Percentiles rank a stretch among this genome's conserved stretches.
These are phyloP conservation scores for Silvanus unidentatus DNA, from an alignment of 2,888 invertebrate species.

Conservation along the genomic window DNA sequence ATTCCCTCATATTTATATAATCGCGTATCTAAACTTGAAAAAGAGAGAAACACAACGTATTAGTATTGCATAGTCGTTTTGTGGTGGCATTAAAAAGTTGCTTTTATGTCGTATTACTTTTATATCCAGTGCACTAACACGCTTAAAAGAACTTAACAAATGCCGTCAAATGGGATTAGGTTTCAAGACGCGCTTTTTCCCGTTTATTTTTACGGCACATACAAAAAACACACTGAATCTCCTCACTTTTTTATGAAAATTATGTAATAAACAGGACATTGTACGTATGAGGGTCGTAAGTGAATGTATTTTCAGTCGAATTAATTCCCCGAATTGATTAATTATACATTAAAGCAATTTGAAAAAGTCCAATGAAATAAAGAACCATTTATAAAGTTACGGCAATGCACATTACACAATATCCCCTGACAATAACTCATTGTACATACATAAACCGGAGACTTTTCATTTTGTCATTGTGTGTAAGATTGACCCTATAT, in stretches of 20 bases:
- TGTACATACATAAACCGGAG: conserved; percentile 35
- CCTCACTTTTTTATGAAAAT: too few relatives aligned
- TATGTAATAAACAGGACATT: too few relatives aligned
- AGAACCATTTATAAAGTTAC: conserved; percentile 1
- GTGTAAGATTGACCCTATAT: conserved; percentile 19
- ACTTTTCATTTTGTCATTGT: conserved; percentile 32
- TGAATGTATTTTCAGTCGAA: too few relatives aligned
- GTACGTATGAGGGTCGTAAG: too few relatives aligned
- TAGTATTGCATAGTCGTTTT: too few relatives aligned
- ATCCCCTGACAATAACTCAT: conserved; percentile 3
- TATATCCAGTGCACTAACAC: not conserved
- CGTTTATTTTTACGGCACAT: too few relatives aligned
- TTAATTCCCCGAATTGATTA: too few relatives aligned
- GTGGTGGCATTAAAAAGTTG: not conserved
- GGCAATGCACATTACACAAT: conserved; percentile 3
- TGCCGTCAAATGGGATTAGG: conserved; percentile 28
- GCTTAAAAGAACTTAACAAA: conserved; percentile 17
- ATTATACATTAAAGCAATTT: too few relatives aligned
- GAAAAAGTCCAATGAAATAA: not conserved
- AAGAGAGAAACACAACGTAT: too few relatives aligned
- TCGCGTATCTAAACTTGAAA: too few relatives aligned
- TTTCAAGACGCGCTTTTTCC: conserved; percentile 11
- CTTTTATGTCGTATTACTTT: too few relatives aligned
- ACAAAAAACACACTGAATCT: too few relatives aligned
- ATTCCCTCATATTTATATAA: conserved; percentile 34